Evolutionary conservation across 2,888 invertebrate genomes (phyloP).

Genomic region (Trichogramma evanescens): DNA sequence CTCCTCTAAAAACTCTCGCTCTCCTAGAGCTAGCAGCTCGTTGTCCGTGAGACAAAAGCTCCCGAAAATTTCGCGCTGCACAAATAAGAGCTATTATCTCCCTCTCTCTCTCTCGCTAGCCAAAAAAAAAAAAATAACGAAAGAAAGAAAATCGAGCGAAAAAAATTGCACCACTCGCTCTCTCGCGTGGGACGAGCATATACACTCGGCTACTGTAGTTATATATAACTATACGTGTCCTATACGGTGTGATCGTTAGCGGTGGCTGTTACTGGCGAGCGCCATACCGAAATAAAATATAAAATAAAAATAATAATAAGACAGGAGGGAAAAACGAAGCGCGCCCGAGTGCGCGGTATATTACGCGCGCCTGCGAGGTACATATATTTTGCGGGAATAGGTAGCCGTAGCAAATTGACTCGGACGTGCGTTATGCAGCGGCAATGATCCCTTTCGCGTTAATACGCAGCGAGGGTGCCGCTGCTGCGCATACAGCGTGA

Average conservation of each 20-base stretch:
- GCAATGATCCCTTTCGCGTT: constrained; percentile 1
- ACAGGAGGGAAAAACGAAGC: no score
- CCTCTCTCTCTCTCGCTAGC: background rate
- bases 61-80: constrained; percentile 4
- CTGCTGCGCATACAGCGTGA: no score
- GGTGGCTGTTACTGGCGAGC: background rate
- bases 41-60: background rate
- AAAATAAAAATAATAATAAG: no score
- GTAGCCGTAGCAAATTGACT: constrained; percentile 11
- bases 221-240: no score
- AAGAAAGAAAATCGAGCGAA: constrained; percentile 2
- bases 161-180: background rate
- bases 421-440: background rate
- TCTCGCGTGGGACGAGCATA: no score
- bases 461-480: background rate
- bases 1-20: background rate
- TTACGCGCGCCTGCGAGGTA: no score
- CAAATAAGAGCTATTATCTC: constrained; percentile 18
- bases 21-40: background rate
- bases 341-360: no score
- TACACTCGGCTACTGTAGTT: no score
- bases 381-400: no score
- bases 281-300: no score
- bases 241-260: background rate
- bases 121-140: background rate